Percentiles rank a stretch among this genome's conserved stretches.
Evolutionary conservation across 2,888 invertebrate genomes (phyloP).

Genomic region (Drosophila putrida): DNA sequence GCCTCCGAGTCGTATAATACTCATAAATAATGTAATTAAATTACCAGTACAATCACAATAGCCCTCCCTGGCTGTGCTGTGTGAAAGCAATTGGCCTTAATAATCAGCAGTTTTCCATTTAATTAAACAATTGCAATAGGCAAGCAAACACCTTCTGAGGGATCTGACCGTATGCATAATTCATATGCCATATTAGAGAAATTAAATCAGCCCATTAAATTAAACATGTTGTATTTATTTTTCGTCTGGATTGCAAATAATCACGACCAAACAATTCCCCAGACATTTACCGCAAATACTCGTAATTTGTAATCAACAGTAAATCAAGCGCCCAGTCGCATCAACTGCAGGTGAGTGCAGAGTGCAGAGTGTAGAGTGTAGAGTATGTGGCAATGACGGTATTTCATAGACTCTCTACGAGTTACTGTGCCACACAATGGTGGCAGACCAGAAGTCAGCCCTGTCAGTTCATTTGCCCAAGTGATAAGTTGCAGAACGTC

Average conservation of each 20-base stretch:
- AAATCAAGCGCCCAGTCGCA: constrained; percentile 62
- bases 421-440: constrained; percentile 11
- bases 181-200: constrained; percentile 20
- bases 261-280: constrained; percentile 31
- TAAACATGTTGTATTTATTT: constrained; percentile 42
- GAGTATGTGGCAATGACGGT: neutral
- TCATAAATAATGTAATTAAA: constrained; percentile 75
- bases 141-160: constrained; percentile 60
- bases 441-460: constrained; percentile 7
- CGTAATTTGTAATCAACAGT: constrained; percentile 73
- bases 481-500: constrained; percentile 46
- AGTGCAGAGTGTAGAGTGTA: constrained; percentile 16
- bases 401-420: constrained; percentile 4
- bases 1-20: constrained; percentile 12
- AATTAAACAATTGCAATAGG: constrained; percentile 69
- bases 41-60: constrained; percentile 55
- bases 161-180: constrained; percentile 24
- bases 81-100: constrained; percentile 32
- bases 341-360: constrained; percentile 59
- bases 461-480: constrained; percentile 58
- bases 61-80: constrained; percentile 21
- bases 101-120: constrained; percentile 62
- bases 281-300: constrained; percentile 55
- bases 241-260: constrained; percentile 24
- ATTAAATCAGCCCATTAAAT: constrained; percentile 52